phyloP scores from a whole-genome alignment of 2,113 vertebrate genomes.

The Menidia beryllina region DNA sequence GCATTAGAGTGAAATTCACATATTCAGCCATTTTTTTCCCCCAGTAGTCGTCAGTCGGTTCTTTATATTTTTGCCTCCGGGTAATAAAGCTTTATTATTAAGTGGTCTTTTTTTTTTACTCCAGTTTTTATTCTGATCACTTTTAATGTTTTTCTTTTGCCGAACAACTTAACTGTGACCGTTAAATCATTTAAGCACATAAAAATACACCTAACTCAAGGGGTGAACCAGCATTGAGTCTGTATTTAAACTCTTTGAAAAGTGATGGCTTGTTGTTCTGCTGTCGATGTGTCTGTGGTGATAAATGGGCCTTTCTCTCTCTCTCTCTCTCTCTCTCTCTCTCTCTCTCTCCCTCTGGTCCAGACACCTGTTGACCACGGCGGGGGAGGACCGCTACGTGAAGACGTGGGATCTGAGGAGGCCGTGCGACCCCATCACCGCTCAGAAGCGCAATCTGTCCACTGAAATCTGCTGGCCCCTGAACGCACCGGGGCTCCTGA shows the following conservation, averaged over 20 bases:
- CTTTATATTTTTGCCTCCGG: not conserved
- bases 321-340: not conserved
- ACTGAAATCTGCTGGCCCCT: slow-evolving; percentile 92
- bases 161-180: not conserved
- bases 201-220: not conserved
- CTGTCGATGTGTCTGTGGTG: not conserved
- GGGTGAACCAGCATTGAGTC: not conserved
- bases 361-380: slow-evolving; percentile 90
- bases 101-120: not conserved
- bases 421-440: slow-evolving; percentile 84
- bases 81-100: not conserved
- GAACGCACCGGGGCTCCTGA: slow-evolving; percentile 85
- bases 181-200: not conserved
- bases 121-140: not conserved
- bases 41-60: not conserved
- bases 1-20: slow-evolving; percentile 6
- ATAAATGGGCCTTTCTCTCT: not conserved
- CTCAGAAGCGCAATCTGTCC: slow-evolving; percentile 88
- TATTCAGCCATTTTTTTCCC: slow-evolving; percentile 4
- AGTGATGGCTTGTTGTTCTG: not conserved
- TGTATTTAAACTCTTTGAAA: not conserved
- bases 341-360: slow-evolving; percentile 12
- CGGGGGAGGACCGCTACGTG: slow-evolving; percentile 90
- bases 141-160: not conserved
- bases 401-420: slow-evolving; percentile 94